Conservation (phyloP, 2,888 invertebrate species). For the Hyposoter didymator region DNA sequence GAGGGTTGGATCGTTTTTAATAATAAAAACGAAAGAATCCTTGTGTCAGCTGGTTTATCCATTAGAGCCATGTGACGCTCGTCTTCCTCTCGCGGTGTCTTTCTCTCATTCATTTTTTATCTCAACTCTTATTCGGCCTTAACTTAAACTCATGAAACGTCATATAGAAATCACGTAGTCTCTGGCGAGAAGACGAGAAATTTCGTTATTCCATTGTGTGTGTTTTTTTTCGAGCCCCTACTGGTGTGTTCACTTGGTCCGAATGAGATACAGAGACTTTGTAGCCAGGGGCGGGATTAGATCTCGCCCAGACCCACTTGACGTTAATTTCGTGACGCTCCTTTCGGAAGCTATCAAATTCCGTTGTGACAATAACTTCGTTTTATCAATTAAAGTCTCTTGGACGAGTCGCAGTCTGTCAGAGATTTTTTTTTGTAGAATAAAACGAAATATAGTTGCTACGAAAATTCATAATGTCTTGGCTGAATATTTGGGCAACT, state of each 20-base stretch:
- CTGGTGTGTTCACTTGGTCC: slow-evolving; percentile 32
- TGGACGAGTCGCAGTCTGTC: no score
- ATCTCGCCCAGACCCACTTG: slow-evolving; percentile 12
- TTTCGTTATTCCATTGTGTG: slow-evolving; percentile 2
- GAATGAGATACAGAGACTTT: slow-evolving; percentile 42
- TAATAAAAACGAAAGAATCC: slow-evolving; percentile 62
- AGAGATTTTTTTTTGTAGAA: no score
- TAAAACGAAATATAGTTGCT: no score
- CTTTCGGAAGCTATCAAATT: background rate
- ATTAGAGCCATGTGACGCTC: slow-evolving; percentile 65
- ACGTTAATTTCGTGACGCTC: background rate
- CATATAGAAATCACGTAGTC: slow-evolving; percentile 28
- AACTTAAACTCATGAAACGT: background rate
- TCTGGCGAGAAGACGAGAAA: slow-evolving; percentile 30
- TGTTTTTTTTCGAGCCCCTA: slow-evolving; percentile 7
- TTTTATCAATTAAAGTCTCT: background rate
- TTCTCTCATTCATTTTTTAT: slow-evolving; percentile 34
- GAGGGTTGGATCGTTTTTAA: slow-evolving; percentile 42
- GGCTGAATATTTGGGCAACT: no score
- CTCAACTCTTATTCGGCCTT: background rate
- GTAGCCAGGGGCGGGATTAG: slow-evolving; percentile 33
- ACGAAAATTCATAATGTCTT: no score
- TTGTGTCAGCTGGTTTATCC: slow-evolving; percentile 67
- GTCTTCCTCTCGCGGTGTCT: slow-evolving; percentile 33
- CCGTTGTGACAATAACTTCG: background rate